A percentile compares a stretch with the other conserved stretches of the same genome.
phyloP scores from a whole-genome alignment of 92 coral and sea anemone genomes.

The Porites evermanni region DNA sequence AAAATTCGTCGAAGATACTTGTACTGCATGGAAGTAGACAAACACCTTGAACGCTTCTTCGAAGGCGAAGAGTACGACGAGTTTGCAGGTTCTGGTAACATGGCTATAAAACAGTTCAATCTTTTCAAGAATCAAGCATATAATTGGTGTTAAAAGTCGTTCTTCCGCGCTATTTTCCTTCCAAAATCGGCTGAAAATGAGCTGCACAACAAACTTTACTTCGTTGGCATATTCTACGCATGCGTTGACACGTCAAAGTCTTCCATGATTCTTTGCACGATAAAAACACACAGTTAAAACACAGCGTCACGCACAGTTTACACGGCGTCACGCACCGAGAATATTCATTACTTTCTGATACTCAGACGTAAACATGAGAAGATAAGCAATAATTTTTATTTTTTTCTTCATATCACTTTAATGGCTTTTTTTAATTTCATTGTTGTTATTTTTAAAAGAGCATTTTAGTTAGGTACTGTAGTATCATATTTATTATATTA shows the following conservation, averaged over 20 bases:
- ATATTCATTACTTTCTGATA: too few species aligned
- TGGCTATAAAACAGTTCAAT: constrained; percentile 9
- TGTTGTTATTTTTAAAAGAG: too few species aligned
- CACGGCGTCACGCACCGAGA: background rate
- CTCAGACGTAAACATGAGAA: too few species aligned
- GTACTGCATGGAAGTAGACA: constrained; percentile 91
- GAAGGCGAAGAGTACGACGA: constrained; percentile 76
- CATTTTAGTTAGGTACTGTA: too few species aligned
- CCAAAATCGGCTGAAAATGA: background rate
- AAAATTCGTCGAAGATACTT: constrained; percentile 92
- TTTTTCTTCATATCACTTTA: too few species aligned
- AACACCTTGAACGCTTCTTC: constrained; percentile 72
- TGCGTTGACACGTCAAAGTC: constrained; percentile 94
- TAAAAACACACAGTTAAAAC: background rate
- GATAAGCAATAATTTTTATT: too few species aligned
- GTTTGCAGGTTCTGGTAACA: constrained; percentile 83
- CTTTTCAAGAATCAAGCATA: constrained; percentile 6
- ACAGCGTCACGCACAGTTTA: background rate
- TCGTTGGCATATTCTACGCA: constrained; percentile 60
- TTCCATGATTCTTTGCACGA: constrained; percentile 68
- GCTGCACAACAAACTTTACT: constrained; percentile 25
- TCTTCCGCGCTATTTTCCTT: background rate
- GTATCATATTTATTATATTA: too few species aligned
- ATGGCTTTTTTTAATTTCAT: too few species aligned
- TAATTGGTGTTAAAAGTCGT: constrained; percentile 12